phyloP scores from a whole-genome alignment of 2,888 invertebrate genomes.

The Limnephilus marmoratus region DNA sequence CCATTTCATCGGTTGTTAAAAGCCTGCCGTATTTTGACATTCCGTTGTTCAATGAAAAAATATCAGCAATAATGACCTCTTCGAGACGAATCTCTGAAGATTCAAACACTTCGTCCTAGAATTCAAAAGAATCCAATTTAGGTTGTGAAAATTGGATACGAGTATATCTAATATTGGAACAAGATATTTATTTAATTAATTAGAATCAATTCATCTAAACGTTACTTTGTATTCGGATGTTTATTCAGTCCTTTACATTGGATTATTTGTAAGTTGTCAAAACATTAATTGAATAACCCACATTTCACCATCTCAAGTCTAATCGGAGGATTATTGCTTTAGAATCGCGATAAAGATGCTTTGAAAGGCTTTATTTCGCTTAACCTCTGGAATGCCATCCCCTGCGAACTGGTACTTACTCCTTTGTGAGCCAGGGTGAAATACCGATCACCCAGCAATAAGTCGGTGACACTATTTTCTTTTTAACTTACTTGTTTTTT shows the following conservation, averaged over 20 bases:
- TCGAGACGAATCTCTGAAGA: neutral
- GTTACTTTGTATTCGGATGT: neutral
- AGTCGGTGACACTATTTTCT: no score
- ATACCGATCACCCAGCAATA: no score
- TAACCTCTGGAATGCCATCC: no score
- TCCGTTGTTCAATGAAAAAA: neutral
- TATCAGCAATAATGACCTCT: neutral
- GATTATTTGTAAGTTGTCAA: neutral
- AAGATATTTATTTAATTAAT: neutral
- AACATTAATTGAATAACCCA: neutral
- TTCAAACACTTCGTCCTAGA: neutral
- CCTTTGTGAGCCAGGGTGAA: no score
- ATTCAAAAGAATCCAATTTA: neutral
- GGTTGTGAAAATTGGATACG: neutral
- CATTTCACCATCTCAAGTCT: neutral
- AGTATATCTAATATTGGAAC: neutral
- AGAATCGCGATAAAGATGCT: slow-evolving; percentile 2
- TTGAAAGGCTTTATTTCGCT: slow-evolving; percentile 12
- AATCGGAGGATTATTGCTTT: neutral
- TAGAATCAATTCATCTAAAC: neutral
- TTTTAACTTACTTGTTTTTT: no score
- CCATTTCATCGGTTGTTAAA: neutral
- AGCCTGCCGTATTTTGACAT: neutral
- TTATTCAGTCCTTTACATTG: neutral
- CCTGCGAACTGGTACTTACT: no score